These are phyloP conservation scores for human (Homo sapiens) DNA, from an alignment of 2,113 vertebrate genomes.

Conservation along the genomic window DNA sequence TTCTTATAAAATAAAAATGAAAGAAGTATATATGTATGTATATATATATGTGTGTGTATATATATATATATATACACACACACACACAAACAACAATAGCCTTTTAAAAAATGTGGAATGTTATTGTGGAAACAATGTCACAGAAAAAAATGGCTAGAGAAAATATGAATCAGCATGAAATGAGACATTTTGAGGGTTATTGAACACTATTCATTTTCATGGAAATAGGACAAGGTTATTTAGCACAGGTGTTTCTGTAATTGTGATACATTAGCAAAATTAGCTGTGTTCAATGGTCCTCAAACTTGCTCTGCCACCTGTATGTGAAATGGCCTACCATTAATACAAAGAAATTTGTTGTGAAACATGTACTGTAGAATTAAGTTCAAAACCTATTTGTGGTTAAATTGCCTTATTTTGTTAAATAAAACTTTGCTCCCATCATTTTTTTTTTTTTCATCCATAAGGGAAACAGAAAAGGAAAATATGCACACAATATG, in stretches of 20 bases:
- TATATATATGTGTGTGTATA: too few relatives aligned
- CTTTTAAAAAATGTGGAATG: not conserved
- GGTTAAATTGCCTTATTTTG: not conserved
- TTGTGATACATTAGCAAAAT: slow-evolving; percentile 68
- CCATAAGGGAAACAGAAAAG: rapidly evolving
- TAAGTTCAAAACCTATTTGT: not conserved
- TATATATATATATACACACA: not conserved
- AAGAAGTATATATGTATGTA: not conserved
- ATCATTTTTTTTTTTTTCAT: not conserved
- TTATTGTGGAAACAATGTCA: not conserved
- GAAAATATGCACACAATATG: not conserved
- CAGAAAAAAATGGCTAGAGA: not conserved
- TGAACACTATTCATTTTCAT: slow-evolving; percentile 49
- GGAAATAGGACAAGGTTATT: slow-evolving; percentile 67
- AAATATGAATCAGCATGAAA: slow-evolving; percentile 44
- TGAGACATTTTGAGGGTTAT: not conserved
- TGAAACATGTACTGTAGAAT: not conserved
- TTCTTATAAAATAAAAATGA: not conserved
- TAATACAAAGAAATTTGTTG: not conserved
- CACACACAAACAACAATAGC: not conserved
- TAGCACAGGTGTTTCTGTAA: slow-evolving; percentile 73
- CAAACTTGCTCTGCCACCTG: slow-evolving; percentile 42
- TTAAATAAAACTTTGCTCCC: not conserved
- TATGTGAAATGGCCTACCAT: not conserved
- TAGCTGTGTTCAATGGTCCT: slow-evolving; percentile 45